Conservation (phyloP, 2,113 vertebrate species). For the Trogon melanurus region DNA sequence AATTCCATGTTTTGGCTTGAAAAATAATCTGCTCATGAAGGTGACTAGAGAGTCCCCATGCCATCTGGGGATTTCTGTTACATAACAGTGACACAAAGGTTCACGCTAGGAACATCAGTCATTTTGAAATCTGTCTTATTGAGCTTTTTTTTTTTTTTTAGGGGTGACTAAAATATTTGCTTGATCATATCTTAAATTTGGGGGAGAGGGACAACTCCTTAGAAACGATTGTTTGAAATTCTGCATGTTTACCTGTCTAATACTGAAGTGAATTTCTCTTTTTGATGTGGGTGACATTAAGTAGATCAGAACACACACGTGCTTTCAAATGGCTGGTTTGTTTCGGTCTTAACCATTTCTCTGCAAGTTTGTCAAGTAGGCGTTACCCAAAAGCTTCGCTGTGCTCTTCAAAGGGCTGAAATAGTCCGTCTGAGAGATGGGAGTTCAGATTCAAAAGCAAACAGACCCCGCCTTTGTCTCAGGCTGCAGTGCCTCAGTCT, state of each 20-base stretch:
- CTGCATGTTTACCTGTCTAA: neutral
- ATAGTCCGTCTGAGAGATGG: neutral
- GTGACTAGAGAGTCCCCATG: neutral
- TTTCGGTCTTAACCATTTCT: neutral
- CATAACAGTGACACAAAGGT: neutral
- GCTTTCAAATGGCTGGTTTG: neutral
- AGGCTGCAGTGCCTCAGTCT: neutral
- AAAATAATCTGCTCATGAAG: neutral
- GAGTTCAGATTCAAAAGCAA: slow-evolving; percentile 1
- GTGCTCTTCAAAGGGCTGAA: neutral
- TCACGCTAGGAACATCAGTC: neutral
- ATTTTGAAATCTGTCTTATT: neutral
- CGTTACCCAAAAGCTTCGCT: neutral
- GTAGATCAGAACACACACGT: neutral
- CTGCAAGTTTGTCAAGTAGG: neutral
- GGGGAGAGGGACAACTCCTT: neutral
- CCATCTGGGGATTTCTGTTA: slow-evolving; percentile 25
- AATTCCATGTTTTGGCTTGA: neutral
- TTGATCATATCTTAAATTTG: neutral
- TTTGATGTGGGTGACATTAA: neutral
- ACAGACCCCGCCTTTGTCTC: slow-evolving; percentile 23
- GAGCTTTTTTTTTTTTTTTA: neutral
- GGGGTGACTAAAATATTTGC: neutral
- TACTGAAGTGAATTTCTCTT: neutral
- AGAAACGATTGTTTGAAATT: neutral